Conservation (phyloP, 2,888 invertebrate genomes). For the Erebia epiphron region DNA sequence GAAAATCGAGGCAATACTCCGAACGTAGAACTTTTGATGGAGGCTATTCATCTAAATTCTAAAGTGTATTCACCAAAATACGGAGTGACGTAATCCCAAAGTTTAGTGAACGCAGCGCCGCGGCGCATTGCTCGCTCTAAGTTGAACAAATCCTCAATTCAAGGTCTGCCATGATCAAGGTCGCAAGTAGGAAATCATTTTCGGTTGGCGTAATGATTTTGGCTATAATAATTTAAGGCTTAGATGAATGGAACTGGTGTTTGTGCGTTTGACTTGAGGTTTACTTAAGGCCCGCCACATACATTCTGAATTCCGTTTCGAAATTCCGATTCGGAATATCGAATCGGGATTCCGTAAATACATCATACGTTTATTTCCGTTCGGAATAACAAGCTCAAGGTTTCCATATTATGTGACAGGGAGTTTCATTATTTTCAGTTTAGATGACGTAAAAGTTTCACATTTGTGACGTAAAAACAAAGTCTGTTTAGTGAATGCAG, state of each 20-base stretch:
- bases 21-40: conserved; percentile 61
- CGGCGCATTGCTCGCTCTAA: conserved; percentile 58
- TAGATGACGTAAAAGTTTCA: neutral
- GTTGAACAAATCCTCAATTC: conserved; percentile 55
- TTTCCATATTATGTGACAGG: neutral
- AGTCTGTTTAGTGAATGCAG: neutral
- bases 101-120: conserved; percentile 77
- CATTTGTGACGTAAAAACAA: neutral
- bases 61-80: conserved; percentile 59
- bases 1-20: conserved; percentile 47
- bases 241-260: conserved; percentile 2
- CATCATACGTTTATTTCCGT: too few relatives aligned
- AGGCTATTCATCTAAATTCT: conserved; percentile 67
- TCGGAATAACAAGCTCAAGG: too few relatives aligned
- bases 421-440: neutral
- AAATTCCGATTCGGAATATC: too few relatives aligned
- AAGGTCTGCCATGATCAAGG: conserved; percentile 76
- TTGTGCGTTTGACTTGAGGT: neutral
- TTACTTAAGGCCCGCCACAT: too few relatives aligned
- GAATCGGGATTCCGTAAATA: too few relatives aligned
- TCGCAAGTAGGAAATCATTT: conserved; percentile 57
- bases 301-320: too few relatives aligned
- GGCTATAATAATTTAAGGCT: neutral
- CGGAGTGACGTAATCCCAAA: conserved; percentile 73
- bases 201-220: conserved; percentile 40